Conservation (phyloP, 2,888 invertebrate species). For the Andrena praecox region DNA sequence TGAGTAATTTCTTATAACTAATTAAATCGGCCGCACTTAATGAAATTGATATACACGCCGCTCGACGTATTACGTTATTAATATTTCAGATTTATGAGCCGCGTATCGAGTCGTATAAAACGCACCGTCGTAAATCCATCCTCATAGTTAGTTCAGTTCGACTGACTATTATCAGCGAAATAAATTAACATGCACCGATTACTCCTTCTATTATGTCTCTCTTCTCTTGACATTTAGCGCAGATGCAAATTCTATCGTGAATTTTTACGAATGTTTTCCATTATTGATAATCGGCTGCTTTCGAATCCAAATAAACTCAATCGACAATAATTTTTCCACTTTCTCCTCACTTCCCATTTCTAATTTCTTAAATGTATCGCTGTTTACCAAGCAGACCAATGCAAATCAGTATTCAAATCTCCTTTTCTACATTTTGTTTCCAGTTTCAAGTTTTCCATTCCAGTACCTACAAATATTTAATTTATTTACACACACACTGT, state of each 20-base stretch:
- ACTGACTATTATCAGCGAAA: background rate
- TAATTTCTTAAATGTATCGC: too few relatives aligned
- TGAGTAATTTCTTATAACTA: background rate
- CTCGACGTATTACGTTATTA: conserved; percentile 5
- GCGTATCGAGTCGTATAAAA: background rate
- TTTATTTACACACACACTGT: too few relatives aligned
- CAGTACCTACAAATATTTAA: too few relatives aligned
- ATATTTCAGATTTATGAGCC: conserved; percentile 1
- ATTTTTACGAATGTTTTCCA: too few relatives aligned
- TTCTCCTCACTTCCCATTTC: too few relatives aligned
- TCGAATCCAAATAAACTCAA: too few relatives aligned
- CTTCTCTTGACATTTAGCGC: background rate
- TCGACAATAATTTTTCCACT: too few relatives aligned
- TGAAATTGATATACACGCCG: background rate
- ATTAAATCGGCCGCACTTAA: background rate
- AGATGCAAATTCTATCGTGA: background rate
- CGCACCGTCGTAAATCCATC: conserved; percentile 5
- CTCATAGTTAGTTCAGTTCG: background rate
- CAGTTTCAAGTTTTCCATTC: too few relatives aligned
- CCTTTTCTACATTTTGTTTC: too few relatives aligned
- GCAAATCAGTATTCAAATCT: too few relatives aligned
- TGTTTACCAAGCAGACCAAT: too few relatives aligned
- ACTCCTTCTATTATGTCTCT: background rate
- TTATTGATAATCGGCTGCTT: too few relatives aligned
- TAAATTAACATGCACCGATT: conserved; percentile 8